Evolutionary conservation across 2,797 vertebrate species (phyloP).

Genomic region (Pseudocheirus occidentalis): DNA sequence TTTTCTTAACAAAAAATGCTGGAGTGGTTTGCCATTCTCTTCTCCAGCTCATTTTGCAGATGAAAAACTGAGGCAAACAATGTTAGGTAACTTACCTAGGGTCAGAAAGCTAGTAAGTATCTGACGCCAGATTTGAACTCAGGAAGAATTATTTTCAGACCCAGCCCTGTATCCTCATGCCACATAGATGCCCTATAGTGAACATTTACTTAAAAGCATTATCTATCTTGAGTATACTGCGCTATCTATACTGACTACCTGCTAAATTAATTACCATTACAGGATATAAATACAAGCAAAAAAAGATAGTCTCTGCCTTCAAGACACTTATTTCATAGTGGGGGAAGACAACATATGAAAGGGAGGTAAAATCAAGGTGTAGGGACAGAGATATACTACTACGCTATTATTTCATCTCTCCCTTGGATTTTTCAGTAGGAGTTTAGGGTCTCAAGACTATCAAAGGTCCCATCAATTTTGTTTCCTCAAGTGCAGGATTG

Average conservation of each 20-base stretch:
- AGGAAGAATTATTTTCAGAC: neutral
- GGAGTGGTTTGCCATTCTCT: neutral
- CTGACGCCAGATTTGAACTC: neutral
- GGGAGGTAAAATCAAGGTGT: neutral
- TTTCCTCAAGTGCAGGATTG: neutral
- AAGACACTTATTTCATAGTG: neutral
- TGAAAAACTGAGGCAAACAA: neutral
- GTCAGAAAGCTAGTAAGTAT: neutral
- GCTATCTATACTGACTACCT: neutral
- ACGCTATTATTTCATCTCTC: neutral
- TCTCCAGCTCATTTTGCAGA: neutral
- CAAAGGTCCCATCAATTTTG: neutral
- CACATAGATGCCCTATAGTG: neutral
- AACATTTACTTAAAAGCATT: neutral
- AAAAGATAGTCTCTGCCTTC: neutral
- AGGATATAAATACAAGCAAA: neutral
- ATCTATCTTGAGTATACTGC: neutral
- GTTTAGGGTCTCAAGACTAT: neutral
- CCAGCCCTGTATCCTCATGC: neutral
- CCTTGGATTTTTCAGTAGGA: neutral
- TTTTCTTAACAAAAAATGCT: neutral
- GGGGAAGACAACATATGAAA: neutral
- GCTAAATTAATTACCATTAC: too few species aligned
- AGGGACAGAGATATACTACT: too few species aligned
- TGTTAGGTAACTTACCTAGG: neutral